These are phyloP conservation scores for Palloptera scutellata DNA, from an alignment of 2,888 invertebrate genomes.

Conservation along the genomic window DNA sequence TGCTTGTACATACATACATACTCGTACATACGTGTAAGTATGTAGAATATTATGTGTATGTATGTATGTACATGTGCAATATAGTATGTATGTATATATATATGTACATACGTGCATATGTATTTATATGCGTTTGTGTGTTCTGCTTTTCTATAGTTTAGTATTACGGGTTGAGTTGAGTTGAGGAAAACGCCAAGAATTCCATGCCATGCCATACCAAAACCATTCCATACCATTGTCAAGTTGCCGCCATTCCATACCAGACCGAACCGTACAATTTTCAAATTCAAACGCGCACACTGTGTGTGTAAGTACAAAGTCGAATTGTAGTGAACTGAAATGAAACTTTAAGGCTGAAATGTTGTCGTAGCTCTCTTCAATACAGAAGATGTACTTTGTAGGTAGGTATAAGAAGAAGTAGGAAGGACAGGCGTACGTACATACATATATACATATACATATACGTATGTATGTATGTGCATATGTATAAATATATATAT, in stretches of 20 bases:
- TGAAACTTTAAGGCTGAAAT: slow-evolving; percentile 28
- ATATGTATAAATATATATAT: no score
- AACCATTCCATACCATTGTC: slow-evolving; percentile 7
- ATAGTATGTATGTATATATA: slow-evolving; percentile 20
- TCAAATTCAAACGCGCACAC: neutral
- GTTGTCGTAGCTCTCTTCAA: slow-evolving; percentile 11
- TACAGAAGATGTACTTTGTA: no score
- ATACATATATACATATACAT: slow-evolving; percentile 18
- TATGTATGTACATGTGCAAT: neutral
- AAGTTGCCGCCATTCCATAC: neutral
- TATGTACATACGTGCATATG: slow-evolving; percentile 18
- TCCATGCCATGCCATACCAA: slow-evolving; percentile 7
- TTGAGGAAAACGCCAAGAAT: slow-evolving; percentile 20
- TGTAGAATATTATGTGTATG: neutral
- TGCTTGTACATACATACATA: neutral
- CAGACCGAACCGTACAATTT: slow-evolving; percentile 3
- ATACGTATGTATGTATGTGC: no score
- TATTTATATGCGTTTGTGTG: slow-evolving; percentile 13
- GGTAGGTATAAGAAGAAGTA: no score
- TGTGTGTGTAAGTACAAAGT: neutral
- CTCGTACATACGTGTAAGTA: slow-evolving; percentile 16
- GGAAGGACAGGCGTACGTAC: slow-evolving; percentile 9
- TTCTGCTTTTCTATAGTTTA: neutral
- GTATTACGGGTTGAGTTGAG: neutral
- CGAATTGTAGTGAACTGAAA: slow-evolving; percentile 22